phyloP scores from a whole-genome alignment of 2,888 invertebrate genomes.

The Plebejus argus region DNA sequence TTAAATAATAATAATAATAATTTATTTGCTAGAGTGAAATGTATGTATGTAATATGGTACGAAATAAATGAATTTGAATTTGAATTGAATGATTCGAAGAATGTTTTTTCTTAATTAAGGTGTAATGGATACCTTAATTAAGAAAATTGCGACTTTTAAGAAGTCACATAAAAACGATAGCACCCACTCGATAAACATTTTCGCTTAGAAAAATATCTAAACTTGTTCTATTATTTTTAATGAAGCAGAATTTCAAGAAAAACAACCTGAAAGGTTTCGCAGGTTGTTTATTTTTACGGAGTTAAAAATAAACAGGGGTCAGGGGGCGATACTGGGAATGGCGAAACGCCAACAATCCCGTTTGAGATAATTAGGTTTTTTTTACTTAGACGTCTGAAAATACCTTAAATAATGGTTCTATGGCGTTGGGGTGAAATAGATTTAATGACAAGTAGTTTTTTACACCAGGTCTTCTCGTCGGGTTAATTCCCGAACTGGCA shows the following conservation, averaged over 20 bases:
- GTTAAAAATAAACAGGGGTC: neutral
- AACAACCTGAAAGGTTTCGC: constrained; percentile 1
- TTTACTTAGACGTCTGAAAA: neutral
- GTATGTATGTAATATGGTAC: too few species aligned
- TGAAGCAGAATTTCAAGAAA: constrained; percentile 1
- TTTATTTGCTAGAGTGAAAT: too few species aligned
- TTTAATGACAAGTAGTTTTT: neutral
- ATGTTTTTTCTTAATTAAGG: neutral
- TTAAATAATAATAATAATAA: too few species aligned
- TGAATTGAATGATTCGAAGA: too few species aligned
- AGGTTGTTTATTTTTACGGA: constrained; percentile 5
- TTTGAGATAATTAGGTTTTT: neutral
- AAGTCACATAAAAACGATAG: neutral
- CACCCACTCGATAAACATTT: neutral
- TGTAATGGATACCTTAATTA: too few species aligned
- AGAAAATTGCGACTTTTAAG: neutral
- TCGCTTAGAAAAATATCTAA: neutral
- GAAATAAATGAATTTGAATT: too few species aligned
- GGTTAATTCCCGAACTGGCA: too few species aligned
- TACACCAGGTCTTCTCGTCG: neutral
- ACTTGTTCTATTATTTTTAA: neutral
- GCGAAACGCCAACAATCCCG: neutral
- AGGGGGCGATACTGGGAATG: neutral
- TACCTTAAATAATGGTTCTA: neutral
- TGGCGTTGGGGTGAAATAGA: too few species aligned